A percentile compares a stretch with the other conserved stretches of the same genome.
Conservation (phyloP, 2,888 invertebrate species). For the Microchrysa polita region DNA sequence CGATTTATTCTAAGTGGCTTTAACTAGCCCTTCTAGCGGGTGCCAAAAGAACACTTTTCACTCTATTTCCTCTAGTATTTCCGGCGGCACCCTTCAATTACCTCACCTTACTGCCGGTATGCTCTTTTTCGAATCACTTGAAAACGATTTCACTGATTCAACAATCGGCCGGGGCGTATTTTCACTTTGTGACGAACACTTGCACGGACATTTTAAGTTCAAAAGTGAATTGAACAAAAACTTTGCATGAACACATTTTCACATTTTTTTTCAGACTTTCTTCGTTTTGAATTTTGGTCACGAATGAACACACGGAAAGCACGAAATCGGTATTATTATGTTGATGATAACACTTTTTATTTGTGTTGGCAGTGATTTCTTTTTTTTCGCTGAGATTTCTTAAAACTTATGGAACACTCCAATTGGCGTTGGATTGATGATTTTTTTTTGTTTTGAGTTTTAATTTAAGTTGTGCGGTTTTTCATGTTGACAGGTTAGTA, state of each 20-base stretch:
- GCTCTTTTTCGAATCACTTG: conserved; percentile 1
- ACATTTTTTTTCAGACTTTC: conserved; percentile 30
- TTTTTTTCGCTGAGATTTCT: conserved; percentile 9
- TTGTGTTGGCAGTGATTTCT: conserved; percentile 22
- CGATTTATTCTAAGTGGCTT: not conserved
- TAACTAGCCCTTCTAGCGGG: not conserved
- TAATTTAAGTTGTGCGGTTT: not conserved
- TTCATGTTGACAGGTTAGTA: not conserved
- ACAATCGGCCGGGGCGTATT: too few relatives aligned
- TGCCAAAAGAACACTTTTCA: conserved; percentile 3
- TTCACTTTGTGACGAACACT: conserved; percentile 30
- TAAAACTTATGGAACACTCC: not conserved
- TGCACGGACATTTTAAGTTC: conserved; percentile 8
- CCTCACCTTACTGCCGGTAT: not conserved
- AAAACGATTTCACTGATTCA: conserved; percentile 12
- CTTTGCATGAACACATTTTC: conserved; percentile 38
- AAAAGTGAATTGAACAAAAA: conserved; percentile 25
- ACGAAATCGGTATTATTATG: conserved; percentile 18
- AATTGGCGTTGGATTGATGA: conserved; percentile 8
- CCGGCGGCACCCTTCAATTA: too few relatives aligned
- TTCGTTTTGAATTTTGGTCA: not conserved
- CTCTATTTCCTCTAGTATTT: too few relatives aligned
- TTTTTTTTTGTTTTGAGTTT: too few relatives aligned
- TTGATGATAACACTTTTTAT: conserved; percentile 37
- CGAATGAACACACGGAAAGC: conserved; percentile 23